Conservation (phyloP, 2,797 vertebrate genomes). For the Falco naumanni region DNA sequence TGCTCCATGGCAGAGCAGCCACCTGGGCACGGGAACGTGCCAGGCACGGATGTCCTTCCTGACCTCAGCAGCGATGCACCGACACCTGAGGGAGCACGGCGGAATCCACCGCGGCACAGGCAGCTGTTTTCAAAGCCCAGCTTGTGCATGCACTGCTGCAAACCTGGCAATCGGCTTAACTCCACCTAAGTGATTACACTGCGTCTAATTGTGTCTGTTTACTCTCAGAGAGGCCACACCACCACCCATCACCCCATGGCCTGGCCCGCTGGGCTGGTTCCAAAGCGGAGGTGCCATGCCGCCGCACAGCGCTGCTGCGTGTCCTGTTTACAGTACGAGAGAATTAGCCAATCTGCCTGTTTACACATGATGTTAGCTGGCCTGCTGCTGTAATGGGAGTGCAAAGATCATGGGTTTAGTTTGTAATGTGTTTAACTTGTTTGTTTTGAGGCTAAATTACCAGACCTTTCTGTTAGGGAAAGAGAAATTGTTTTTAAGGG, state of each 20-base stretch:
- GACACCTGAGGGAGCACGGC: accelerated
- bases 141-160: background rate
- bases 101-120: background rate
- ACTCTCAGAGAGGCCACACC: accelerated
- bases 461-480: background rate
- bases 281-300: background rate
- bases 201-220: background rate
- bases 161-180: background rate
- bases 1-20: no score
- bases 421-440: conserved; percentile 27
- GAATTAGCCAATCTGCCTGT: background rate
- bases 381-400: background rate
- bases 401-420: background rate
- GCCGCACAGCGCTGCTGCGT: accelerated
- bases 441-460: conserved; percentile 44
- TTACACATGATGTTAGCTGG: background rate
- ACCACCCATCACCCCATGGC: accelerated
- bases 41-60: accelerated
- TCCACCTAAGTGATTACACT: background rate
- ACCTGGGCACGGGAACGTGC: accelerated
- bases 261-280: background rate
- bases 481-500: background rate
- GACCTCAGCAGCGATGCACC: background rate
- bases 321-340: background rate
- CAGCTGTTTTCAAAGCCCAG: background rate